Evolutionary conservation across 2,113 vertebrate genomes (phyloP), one percentile per base, ranked within the genome.

Genomic region (Atractosteus spatula): DNA sequence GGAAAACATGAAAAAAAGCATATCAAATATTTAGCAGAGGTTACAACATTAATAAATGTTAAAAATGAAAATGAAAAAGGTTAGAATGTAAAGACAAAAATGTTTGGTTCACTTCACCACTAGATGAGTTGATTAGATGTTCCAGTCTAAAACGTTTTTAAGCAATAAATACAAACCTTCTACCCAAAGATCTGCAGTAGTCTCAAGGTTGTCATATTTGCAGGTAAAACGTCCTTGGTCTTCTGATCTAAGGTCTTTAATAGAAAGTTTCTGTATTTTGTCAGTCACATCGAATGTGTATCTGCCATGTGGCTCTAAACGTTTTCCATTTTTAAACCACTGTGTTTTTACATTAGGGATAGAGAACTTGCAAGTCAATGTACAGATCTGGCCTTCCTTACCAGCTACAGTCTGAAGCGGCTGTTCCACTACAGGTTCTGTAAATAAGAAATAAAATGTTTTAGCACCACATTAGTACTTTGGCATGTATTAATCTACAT

Each of bases 211-310:
- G 82, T 94, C 89, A 81, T 94, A 93, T 70, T 81, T 92, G 92
- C 97, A 98, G 83, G 91, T 90, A 72, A 98, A 99, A 63, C 88
- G 88, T 67, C 96, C 95, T 78, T 95, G 93, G 83, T 99, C 96
- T 88, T 97, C 95, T 2, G 94, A 91, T 81, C 87, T 94, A 72
- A 97, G 93, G 64, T 96, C 91, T 43, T 89, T 92, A 79, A 99
- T 98, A 80, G 91, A 92, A 71, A 99, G 92, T 80, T 94, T 98
- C 76, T 99, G 96, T 71, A 94, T 87, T 80, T 96, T 97, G 88
- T 96, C 94, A 72, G 93, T 90, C 51, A 98, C 93, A 83, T 96
- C 92, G 14, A 91, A 94, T 72, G 88, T 88, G 74, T 93, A 94
- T 89, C 95, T 92, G 71, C 90, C 93, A 81, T 93, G 93, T 80